Evolutionary conservation across 2,113 vertebrate genomes (phyloP).

Genomic region (Macroglossus sobrinus): DNA sequence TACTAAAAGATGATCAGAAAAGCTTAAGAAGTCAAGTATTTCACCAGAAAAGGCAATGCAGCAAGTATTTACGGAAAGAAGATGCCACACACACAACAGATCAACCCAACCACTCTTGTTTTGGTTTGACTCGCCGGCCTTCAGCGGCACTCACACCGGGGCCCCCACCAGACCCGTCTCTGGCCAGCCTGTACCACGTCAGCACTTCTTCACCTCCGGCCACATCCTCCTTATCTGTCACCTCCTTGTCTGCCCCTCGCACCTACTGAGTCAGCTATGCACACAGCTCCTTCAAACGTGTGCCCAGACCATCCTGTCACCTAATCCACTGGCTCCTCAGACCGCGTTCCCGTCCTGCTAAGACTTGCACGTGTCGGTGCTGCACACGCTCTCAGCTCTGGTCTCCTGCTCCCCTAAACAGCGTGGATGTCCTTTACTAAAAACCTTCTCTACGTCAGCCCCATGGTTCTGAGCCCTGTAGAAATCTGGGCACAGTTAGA

Average conservation of each 20-base stretch:
- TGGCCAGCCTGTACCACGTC: background rate
- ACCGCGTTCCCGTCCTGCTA: background rate
- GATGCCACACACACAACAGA: background rate
- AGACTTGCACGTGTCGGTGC: background rate
- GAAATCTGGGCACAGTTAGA: background rate
- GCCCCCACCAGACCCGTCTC: background rate
- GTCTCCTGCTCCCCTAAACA: background rate
- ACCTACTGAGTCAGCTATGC: background rate
- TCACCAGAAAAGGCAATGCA: background rate
- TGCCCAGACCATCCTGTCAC: background rate
- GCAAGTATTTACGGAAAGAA: background rate
- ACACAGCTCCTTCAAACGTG: background rate
- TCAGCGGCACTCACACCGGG: background rate
- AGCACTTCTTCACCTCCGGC: background rate
- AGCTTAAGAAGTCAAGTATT: background rate
- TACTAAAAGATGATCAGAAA: background rate
- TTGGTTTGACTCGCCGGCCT: background rate
- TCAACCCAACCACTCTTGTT: background rate
- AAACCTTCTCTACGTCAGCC: background rate
- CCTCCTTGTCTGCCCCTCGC: background rate
- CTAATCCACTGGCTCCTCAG: background rate
- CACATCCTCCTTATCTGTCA: background rate
- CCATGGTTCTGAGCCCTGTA: background rate
- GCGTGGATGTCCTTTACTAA: background rate
- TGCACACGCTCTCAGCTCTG: accelerated